These are phyloP conservation scores for Myopa testacea DNA, from an alignment of 2,888 invertebrate species.

Conservation along the genomic window DNA sequence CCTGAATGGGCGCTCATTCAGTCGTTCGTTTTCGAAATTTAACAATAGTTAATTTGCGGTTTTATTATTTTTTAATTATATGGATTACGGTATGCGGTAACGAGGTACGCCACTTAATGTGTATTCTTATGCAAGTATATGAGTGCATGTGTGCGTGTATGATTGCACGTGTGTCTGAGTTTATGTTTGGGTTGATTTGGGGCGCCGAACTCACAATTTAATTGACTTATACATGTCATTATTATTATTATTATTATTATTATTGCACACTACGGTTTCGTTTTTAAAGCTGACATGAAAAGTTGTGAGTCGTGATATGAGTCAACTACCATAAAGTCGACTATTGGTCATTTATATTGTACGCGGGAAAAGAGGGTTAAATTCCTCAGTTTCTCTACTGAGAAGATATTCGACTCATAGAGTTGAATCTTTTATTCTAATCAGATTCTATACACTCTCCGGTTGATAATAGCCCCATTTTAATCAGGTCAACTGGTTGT, in stretches of 20 bases:
- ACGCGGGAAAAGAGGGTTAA: neutral
- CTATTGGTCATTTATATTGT: neutral
- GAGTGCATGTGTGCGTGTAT: neutral
- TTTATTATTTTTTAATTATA: conserved; percentile 39
- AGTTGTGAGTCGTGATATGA: neutral
- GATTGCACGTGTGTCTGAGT: neutral
- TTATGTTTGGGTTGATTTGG: neutral
- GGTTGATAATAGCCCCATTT: too few species aligned
- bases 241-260: conserved; percentile 16
- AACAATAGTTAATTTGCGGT: conserved; percentile 43
- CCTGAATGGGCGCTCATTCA: neutral
- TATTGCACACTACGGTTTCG: neutral
- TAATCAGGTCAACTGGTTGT: too few species aligned
- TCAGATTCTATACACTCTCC: too few species aligned
- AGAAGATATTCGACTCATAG: neutral
- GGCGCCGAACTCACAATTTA: conserved; percentile 27
- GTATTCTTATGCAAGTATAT: neutral
- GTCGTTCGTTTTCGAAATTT: conserved; percentile 20
- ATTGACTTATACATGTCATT: conserved; percentile 42
- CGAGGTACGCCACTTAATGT: conserved; percentile 40
- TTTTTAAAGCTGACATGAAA: conserved; percentile 23
- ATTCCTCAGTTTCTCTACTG: neutral
- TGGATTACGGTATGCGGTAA: conserved; percentile 36
- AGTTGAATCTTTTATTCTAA: neutral
- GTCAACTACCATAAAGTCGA: neutral